phyloP scores from a whole-genome alignment of 2,113 vertebrate species.

The Salminus brasiliensis region DNA sequence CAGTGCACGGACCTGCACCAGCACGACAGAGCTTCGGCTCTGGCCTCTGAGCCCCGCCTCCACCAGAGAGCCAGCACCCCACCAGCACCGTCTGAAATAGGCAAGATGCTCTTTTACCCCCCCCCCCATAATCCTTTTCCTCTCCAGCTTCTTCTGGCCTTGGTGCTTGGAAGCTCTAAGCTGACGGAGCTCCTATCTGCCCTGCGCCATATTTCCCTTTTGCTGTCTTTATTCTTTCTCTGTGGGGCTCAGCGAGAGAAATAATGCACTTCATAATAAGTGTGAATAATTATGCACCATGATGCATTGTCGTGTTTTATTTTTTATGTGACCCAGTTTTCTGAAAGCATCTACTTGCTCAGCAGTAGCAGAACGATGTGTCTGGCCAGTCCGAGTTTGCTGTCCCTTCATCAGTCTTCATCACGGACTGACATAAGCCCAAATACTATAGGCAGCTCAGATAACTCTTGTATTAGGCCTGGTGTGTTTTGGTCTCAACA shows the following conservation, averaged over 20 bases:
- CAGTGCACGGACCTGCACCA: constrained; percentile 81
- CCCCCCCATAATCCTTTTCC: constrained; percentile 17
- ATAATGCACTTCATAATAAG: constrained; percentile 65
- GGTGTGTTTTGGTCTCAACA: background rate
- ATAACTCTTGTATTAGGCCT: background rate
- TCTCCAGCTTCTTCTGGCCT: background rate
- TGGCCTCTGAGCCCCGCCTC: constrained; percentile 64
- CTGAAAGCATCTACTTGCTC: constrained; percentile 38
- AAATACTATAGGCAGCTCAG: background rate
- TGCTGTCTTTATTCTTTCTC: background rate
- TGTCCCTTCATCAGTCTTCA: background rate
- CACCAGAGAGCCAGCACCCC: constrained; percentile 48
- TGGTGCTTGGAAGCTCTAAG: background rate
- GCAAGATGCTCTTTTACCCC: constrained; percentile 23
- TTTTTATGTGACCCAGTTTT: constrained; percentile 72
- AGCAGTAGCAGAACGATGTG: constrained; percentile 4
- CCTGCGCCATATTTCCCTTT: background rate
- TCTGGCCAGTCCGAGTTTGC: background rate
- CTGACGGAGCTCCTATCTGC: background rate
- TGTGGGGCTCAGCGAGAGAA: constrained; percentile 49
- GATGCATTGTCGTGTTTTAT: constrained; percentile 62
- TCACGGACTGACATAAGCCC: background rate
- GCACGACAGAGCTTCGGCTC: constrained; percentile 63
- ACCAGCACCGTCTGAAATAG: constrained; percentile 47
- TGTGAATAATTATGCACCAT: constrained; percentile 60